These are phyloP conservation scores for Plecturocebus donacophilus DNA, from an alignment of 2,113 vertebrate species.

Conservation along the genomic window DNA sequence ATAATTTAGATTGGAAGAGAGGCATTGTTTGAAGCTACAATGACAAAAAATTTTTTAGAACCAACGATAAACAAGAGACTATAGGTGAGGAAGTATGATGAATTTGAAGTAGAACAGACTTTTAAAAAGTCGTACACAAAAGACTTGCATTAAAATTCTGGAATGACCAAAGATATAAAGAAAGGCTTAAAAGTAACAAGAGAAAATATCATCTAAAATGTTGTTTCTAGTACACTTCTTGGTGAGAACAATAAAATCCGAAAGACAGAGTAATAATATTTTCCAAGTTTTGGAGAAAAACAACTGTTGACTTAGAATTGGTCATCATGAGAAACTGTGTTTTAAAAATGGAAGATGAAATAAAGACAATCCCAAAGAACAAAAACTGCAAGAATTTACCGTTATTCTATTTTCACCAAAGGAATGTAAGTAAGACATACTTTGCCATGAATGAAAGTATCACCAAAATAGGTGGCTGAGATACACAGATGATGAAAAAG, in stretches of 20 bases:
- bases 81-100: neutral
- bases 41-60: neutral
- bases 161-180: neutral
- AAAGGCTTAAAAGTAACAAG: neutral
- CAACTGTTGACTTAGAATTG: neutral
- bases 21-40: neutral
- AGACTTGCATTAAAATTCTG: neutral
- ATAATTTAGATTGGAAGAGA: neutral
- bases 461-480: neutral
- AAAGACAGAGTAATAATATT: neutral
- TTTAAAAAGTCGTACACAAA: too few species aligned
- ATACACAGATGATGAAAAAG: neutral
- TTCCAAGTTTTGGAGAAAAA: neutral
- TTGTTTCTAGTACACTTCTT: neutral
- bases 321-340: neutral
- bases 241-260: neutral
- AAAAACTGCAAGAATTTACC: neutral
- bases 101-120: neutral
- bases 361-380: neutral
- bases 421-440: neutral
- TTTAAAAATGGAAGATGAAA: conserved; percentile 12
- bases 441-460: neutral
- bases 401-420: neutral
- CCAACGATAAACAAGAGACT: neutral
- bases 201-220: neutral